Evolutionary conservation across 2,888 invertebrate species (phyloP).

Genomic region (Acronicta alni): DNA sequence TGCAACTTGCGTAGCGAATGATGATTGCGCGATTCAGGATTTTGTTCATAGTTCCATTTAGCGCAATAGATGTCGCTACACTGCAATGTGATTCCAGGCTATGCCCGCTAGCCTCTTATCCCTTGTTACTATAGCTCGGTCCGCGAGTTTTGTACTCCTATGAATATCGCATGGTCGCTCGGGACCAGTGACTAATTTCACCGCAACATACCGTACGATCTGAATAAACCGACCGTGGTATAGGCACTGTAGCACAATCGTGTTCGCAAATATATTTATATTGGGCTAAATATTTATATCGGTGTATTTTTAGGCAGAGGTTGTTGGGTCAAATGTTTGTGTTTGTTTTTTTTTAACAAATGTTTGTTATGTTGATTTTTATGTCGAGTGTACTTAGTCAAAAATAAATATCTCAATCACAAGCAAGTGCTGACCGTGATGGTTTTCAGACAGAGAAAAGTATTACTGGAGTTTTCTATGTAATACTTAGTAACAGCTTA

Average conservation of each 20-base stretch:
- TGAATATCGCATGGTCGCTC: conserved; percentile 63
- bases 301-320: conserved; percentile 23
- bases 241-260: conserved; percentile 35
- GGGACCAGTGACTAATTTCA: conserved; percentile 69
- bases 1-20: too few species aligned
- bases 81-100: too few species aligned
- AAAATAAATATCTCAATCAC: too few species aligned
- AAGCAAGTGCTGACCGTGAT: too few species aligned
- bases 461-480: too few species aligned
- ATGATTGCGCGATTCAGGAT: too few species aligned
- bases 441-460: too few species aligned
- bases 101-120: conserved; percentile 3
- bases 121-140: conserved; percentile 6
- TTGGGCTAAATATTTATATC: conserved; percentile 36
- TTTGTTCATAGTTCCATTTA: too few species aligned
- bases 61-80: too few species aligned
- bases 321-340: conserved; percentile 22
- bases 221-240: conserved; percentile 53
- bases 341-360: not conserved
- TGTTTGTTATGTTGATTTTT: conserved; percentile 5
- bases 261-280: conserved; percentile 43
- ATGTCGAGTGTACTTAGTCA: too few species aligned
- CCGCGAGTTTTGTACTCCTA: conserved; percentile 42
- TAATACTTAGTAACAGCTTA: too few species aligned
- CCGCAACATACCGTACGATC: conserved; percentile 61